Evolutionary conservation across 1,140 invertebrate genomes (phyloP).

Genomic region (Drosophila kanapiae): DNA sequence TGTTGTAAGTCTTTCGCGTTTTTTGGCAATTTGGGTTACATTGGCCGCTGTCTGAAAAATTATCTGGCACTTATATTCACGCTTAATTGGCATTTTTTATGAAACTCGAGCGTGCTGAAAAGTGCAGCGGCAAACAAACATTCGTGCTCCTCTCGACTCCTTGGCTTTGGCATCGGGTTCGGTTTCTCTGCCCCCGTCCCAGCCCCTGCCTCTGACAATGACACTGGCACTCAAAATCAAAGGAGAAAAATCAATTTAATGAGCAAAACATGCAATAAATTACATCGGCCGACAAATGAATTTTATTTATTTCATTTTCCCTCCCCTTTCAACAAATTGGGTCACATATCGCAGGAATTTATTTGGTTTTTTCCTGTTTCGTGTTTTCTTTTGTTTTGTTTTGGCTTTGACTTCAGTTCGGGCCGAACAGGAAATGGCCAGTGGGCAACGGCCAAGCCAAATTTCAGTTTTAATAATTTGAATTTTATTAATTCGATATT

Average conservation of each 20-base stretch:
- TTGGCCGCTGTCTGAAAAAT: constrained; percentile 83
- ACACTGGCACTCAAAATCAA: constrained; percentile 84
- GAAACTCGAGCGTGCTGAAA: constrained; percentile 79
- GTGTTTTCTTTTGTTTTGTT: constrained; percentile 16
- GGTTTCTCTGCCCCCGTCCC: constrained; percentile 2
- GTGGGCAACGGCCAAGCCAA: constrained; percentile 19
- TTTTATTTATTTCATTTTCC: constrained; percentile 48
- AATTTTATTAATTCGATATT: constrained; percentile 70
- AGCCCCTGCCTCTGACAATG: constrained; percentile 59
- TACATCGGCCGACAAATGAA: constrained; percentile 62
- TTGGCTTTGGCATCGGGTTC: constrained; percentile 15
- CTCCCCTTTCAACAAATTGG: constrained; percentile 53
- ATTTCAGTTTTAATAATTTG: constrained; percentile 60
- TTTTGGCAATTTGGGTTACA: constrained; percentile 82
- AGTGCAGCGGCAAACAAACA: constrained; percentile 61
- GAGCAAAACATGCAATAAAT: constrained; percentile 84
- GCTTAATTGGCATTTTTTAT: constrained; percentile 85
- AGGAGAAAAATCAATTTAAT: constrained; percentile 83
- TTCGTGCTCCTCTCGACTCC: constrained; percentile 71
- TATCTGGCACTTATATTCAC: constrained; percentile 85
- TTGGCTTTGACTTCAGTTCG: constrained; percentile 7
- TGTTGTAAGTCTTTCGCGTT: constrained; percentile 65
- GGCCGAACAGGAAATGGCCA: constrained; percentile 51
- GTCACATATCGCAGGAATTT: constrained; percentile 58
- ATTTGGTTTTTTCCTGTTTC: constrained; percentile 1